phyloP scores from a whole-genome alignment of 2,797 vertebrate species.

The Notamacropus eugenii region DNA sequence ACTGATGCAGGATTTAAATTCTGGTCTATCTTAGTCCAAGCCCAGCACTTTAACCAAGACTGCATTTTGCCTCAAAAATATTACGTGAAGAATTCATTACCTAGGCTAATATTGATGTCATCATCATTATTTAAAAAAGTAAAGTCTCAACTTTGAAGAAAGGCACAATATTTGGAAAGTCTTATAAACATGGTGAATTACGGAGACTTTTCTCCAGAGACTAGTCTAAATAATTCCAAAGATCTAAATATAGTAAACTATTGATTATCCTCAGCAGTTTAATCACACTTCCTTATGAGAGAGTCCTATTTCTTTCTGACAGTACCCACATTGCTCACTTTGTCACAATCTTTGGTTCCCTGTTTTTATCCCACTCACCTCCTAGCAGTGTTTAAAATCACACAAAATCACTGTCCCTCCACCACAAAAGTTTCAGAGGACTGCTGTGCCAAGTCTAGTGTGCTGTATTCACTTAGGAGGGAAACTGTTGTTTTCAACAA shows the following conservation, averaged over 20 bases:
- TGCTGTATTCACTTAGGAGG: conserved; percentile 23
- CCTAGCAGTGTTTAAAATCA: conserved; percentile 45
- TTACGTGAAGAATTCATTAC: not conserved
- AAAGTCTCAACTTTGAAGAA: conserved; percentile 17
- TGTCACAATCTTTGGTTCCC: conserved; percentile 16
- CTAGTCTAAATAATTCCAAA: not conserved
- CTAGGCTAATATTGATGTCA: not conserved
- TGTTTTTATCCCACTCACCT: conserved; percentile 21
- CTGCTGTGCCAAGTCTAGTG: not conserved
- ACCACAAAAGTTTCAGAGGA: not conserved
- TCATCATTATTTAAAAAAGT: not conserved
- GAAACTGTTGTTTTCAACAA: conserved; percentile 26
- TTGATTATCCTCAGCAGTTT: conserved; percentile 15
- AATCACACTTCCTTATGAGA: conserved; percentile 40
- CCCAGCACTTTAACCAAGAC: not conserved
- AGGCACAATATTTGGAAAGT: conserved; percentile 27
- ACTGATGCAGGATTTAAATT: not conserved
- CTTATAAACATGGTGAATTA: conserved; percentile 29
- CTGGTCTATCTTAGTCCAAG: no score
- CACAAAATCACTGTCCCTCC: conserved; percentile 22
- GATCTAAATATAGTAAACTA: conserved; percentile 40
- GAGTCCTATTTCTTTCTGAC: conserved; percentile 32
- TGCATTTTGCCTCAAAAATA: not conserved
- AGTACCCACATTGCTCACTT: not conserved
- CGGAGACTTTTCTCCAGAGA: conserved; percentile 22